Conservation (phyloP, 2,797 vertebrate genomes). For the Meda fulgida region DNA sequence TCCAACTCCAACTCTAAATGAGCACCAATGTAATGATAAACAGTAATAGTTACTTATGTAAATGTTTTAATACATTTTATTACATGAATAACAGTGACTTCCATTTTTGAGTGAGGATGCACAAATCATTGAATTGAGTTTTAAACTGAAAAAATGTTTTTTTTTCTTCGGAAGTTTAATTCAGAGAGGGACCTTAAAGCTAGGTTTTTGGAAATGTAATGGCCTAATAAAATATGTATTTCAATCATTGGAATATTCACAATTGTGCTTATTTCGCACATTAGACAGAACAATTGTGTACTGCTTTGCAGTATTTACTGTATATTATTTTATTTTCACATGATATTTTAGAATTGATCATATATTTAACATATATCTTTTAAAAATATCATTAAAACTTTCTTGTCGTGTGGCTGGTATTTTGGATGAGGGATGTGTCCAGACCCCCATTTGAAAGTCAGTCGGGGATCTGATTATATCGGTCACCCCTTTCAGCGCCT, state of each 20-base stretch:
- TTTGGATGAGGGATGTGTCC: conserved; percentile 44
- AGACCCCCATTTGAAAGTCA: conserved; percentile 51
- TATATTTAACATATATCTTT: neutral
- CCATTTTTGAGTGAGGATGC: neutral
- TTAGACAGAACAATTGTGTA: neutral
- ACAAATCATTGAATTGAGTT: neutral
- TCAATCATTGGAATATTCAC: neutral
- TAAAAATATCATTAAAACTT: neutral
- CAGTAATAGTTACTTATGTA: neutral
- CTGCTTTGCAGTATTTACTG: neutral
- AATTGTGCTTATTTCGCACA: neutral
- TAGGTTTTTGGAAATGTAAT: neutral
- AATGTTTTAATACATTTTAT: neutral
- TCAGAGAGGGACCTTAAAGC: neutral
- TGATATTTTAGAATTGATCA: neutral
- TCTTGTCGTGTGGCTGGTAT: conserved; percentile 4
- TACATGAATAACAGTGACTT: neutral
- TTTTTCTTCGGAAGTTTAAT: neutral
- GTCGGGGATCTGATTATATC: conserved; percentile 57
- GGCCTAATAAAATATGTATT: neutral
- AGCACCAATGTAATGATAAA: neutral
- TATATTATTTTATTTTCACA: neutral
- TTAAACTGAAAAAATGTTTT: too few species aligned
- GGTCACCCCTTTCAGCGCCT: conserved; percentile 31
- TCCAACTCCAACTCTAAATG: accelerated